These are phyloP conservation scores for Alces alces DNA, from an alignment of 2,113 vertebrate species.

Conservation along the genomic window DNA sequence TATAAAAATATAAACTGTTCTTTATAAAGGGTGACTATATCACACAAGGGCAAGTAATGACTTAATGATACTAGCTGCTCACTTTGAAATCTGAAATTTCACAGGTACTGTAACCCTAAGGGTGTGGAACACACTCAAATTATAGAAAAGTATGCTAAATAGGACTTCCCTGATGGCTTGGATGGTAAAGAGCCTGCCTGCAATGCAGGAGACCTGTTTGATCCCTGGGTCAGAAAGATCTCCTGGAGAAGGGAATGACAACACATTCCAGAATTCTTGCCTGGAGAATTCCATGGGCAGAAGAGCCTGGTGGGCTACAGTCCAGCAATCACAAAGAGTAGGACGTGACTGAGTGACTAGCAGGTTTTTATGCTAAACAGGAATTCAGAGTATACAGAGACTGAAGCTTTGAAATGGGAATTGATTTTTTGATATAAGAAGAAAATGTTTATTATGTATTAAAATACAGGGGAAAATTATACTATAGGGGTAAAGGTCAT, in stretches of 20 bases:
- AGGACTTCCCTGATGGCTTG: fast-evolving
- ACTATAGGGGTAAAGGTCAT: not conserved
- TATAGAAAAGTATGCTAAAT: not conserved
- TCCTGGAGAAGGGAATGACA: not conserved
- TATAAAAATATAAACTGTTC: not conserved
- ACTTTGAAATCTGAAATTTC: not conserved
- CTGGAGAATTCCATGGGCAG: not conserved
- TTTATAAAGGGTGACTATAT: not conserved
- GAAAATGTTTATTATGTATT: not conserved
- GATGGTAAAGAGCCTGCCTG: not conserved
- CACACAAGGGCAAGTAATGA: not conserved
- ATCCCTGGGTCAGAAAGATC: not conserved
- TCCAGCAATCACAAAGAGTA: not conserved
- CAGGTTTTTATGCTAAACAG: not conserved
- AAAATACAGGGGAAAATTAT: not conserved
- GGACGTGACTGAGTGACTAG: not conserved
- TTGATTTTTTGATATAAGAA: not conserved
- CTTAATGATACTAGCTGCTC: not conserved
- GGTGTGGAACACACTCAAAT: not conserved
- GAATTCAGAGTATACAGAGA: fast-evolving
- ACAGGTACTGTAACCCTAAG: not conserved
- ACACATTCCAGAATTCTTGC: not conserved
- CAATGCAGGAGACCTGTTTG: not conserved
- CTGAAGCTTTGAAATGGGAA: not conserved
- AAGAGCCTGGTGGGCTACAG: not conserved